A percentile compares a stretch with the other conserved stretches of the same genome.
Evolutionary conservation across 2,888 invertebrate species (phyloP).

Genomic region (Homarus gammarus): DNA sequence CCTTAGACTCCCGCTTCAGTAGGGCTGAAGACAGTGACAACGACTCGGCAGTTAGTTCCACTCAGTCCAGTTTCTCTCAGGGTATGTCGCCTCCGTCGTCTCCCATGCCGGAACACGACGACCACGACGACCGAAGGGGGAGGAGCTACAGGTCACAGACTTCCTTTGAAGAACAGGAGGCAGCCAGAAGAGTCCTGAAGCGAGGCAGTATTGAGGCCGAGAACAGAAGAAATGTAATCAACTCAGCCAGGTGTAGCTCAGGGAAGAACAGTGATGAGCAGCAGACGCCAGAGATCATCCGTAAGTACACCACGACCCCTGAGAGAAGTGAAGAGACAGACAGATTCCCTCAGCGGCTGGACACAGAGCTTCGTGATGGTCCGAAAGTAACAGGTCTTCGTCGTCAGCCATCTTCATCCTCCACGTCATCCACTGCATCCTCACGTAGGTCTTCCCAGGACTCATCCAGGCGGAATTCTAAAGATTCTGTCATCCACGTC

Average conservation of each 20-base stretch:
- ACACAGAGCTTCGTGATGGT: slow-evolving; percentile 72
- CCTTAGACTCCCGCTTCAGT: slow-evolving; percentile 64
- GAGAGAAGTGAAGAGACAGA: slow-evolving; percentile 55
- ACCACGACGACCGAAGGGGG: slow-evolving; percentile 80
- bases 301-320: slow-evolving; percentile 53
- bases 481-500: slow-evolving; percentile 68
- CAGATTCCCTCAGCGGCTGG: slow-evolving; percentile 63
- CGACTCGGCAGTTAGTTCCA: slow-evolving; percentile 88
- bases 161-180: slow-evolving; percentile 63
- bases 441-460: slow-evolving; percentile 67
- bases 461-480: slow-evolving; percentile 65
- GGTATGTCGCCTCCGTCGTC: slow-evolving; percentile 87
- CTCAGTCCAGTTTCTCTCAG: slow-evolving; percentile 84
- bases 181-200: slow-evolving; percentile 84
- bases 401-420: slow-evolving; percentile 54
- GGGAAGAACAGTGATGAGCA: slow-evolving; percentile 80
- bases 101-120: slow-evolving; percentile 83
- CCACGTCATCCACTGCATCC: slow-evolving; percentile 61
- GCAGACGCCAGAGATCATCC: slow-evolving; percentile 67
- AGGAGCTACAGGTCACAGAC: slow-evolving; percentile 73
- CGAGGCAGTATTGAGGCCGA: slow-evolving; percentile 90
- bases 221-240: slow-evolving; percentile 91
- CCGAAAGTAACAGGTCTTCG: slow-evolving; percentile 44
- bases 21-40: slow-evolving; percentile 85
- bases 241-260: slow-evolving; percentile 91